Evolutionary conservation across 2,797 vertebrate species (phyloP), one percentile per base, ranked within the genome.

Genomic region (Masticophis lateralis): DNA sequence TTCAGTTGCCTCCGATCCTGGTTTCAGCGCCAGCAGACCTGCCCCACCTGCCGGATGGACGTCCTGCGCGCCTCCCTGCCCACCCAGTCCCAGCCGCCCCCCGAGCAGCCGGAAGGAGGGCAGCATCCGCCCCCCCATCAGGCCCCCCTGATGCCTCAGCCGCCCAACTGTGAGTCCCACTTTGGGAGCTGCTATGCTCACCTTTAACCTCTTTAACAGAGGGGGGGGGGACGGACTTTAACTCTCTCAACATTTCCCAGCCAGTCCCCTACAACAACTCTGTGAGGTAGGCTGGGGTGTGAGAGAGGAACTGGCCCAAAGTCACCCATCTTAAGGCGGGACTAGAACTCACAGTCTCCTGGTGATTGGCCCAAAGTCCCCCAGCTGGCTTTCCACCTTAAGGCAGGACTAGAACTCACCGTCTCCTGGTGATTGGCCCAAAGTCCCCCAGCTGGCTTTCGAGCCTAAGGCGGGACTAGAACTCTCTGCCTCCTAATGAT

Each of bases 11-110:
- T 99, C 96, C 99, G 99, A 83, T 99, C 99, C 59, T 99, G 99
- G 99, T 99, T 99, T 98, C 99, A 99, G 97, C 98, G 99, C 93
- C 99, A 99, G 96, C 99, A 99, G 98, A 99, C 99, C 4, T 99
- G 99, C 93, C 99, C 99, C 3, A 99, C 99, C 2, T 99, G 99
- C 95, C 98, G 99, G 8, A 99, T 99, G 99, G 99, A 99, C 2
- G 99, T 99, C 47, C 98, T 99, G 1, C 97, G 99, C 0, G 99
- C 99, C 0, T 98, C 99, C 0, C 98, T 98, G 56, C 98, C 99
- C 9, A 96, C 98, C 2, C 98, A 98, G 96, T 96, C 98, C 5
- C 98, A 98, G 0, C 95, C 98, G 0, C 97, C 98, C 0, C 97
- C 98, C 0, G 98, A 98, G 74, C 98, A 98, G 0, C 98, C 97